A percentile compares a stretch with the other conserved stretches of the same genome.
These are phyloP conservation scores for Monopterus albus DNA, from an alignment of 2,113 vertebrate species.

Conservation along the genomic window DNA sequence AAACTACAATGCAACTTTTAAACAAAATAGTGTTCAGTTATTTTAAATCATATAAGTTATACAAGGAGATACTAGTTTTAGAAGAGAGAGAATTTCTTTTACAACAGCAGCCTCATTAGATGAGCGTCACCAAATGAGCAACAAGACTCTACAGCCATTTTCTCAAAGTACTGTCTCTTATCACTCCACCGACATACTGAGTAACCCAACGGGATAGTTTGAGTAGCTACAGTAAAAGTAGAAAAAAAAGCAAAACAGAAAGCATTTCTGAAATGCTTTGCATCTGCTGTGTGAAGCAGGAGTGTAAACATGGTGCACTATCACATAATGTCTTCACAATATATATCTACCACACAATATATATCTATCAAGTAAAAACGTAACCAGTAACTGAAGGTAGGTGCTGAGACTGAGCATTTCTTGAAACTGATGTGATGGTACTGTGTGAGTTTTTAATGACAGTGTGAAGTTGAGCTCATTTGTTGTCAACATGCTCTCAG, in stretches of 20 bases:
- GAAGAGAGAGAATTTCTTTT: background rate
- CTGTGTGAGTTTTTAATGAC: too few species aligned
- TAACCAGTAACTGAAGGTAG: too few species aligned
- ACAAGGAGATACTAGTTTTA: background rate
- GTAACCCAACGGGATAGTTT: background rate
- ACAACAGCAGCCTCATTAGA: background rate
- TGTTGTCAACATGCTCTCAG: too few species aligned
- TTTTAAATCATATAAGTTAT: background rate
- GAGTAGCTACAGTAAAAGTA: background rate
- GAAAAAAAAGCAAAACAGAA: background rate
- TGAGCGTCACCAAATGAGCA: background rate
- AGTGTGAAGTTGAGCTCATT: too few species aligned
- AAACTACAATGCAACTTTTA: background rate
- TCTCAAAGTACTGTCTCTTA: constrained; percentile 1
- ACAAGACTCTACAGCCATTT: constrained; percentile 20
- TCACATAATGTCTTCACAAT: too few species aligned
- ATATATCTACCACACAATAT: too few species aligned
- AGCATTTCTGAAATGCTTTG: too few species aligned
- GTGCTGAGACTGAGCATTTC: too few species aligned
- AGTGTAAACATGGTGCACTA: too few species aligned
- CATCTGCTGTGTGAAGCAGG: too few species aligned
- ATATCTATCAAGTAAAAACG: too few species aligned
- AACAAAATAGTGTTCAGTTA: background rate
- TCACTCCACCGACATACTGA: constrained; percentile 15
- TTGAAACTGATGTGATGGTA: too few species aligned